Percentiles rank a stretch among this genome's conserved stretches.
Evolutionary conservation across 1,140 invertebrate species (phyloP).

Genomic region (Ceratina australensis): DNA sequence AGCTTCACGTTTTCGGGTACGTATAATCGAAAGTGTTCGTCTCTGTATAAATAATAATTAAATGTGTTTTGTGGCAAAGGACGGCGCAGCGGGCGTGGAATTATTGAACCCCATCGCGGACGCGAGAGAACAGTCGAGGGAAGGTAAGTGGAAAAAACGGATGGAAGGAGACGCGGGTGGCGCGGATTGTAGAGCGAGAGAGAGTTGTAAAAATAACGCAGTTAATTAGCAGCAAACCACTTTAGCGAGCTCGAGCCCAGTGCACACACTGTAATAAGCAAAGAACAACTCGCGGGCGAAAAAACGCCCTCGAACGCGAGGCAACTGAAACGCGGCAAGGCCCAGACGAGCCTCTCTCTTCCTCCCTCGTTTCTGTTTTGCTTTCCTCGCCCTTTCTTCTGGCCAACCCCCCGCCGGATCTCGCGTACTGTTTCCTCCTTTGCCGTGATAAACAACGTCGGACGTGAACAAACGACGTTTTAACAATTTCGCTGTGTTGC

Average conservation of each 20-base stretch:
- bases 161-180: conserved; percentile 29
- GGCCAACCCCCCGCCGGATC: neutral
- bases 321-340: conserved; percentile 63
- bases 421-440: conserved; percentile 48
- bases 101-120: conserved; percentile 57
- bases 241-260: conserved; percentile 66
- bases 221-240: conserved; percentile 75
- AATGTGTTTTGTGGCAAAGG: neutral
- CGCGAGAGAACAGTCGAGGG: conserved; percentile 50
- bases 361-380: conserved; percentile 35
- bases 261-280: conserved; percentile 73
- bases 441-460: conserved; percentile 29
- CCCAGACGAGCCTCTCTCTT: conserved; percentile 50
- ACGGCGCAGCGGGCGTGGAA: conserved; percentile 37
- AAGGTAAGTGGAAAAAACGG: conserved; percentile 39
- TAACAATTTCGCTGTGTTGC: conserved; percentile 52
- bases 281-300: conserved; percentile 70
- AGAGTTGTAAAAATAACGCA: conserved; percentile 74
- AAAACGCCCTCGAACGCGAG: conserved; percentile 66
- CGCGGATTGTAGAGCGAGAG: conserved; percentile 53
- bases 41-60: too few relatives aligned
- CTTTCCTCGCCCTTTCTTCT: conserved; percentile 29
- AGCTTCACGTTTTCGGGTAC: too few relatives aligned
- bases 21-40: too few relatives aligned
- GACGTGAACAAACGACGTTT: conserved; percentile 46